Evolutionary conservation across 2,888 invertebrate genomes (phyloP).

Genomic region (Pyralis farinalis): DNA sequence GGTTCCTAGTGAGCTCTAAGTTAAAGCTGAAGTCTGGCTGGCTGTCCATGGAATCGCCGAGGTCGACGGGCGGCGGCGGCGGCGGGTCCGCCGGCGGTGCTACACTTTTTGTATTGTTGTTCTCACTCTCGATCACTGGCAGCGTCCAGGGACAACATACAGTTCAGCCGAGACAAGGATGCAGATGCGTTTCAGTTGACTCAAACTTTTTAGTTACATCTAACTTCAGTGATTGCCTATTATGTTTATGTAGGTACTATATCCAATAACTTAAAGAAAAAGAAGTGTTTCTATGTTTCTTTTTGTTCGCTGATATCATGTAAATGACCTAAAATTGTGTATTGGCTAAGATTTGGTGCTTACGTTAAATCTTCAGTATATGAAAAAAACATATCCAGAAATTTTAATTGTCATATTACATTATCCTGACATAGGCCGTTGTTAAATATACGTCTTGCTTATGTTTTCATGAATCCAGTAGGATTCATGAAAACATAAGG

Average conservation of each 20-base stretch:
- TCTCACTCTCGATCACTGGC: slow-evolving; percentile 55
- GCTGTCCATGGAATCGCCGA: slow-evolving; percentile 57
- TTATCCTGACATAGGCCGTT: no score
- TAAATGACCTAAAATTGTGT: no score
- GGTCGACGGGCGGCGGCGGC: slow-evolving; percentile 73
- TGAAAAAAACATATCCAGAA: no score
- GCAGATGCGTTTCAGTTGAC: background rate
- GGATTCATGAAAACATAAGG: no score
- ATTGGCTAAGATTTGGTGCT: no score
- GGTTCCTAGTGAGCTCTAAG: slow-evolving; percentile 86
- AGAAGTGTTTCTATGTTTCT: no score
- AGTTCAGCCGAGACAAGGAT: slow-evolving; percentile 14
- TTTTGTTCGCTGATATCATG: no score
- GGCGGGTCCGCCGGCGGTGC: slow-evolving; percentile 73
- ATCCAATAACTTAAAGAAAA: no score
- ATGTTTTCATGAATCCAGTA: no score
- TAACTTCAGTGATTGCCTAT: background rate
- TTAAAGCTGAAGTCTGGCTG: slow-evolving; percentile 82
- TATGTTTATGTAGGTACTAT: background rate
- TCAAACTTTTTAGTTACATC: background rate
- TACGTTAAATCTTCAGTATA: no score
- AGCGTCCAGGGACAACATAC: slow-evolving; percentile 49
- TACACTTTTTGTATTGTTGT: slow-evolving; percentile 55
- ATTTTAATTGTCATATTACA: no score
- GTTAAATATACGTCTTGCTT: no score